These are phyloP conservation scores for Cataglyphis rosenhaueri DNA, from an alignment of 2,888 invertebrate genomes.

Conservation along the genomic window DNA sequence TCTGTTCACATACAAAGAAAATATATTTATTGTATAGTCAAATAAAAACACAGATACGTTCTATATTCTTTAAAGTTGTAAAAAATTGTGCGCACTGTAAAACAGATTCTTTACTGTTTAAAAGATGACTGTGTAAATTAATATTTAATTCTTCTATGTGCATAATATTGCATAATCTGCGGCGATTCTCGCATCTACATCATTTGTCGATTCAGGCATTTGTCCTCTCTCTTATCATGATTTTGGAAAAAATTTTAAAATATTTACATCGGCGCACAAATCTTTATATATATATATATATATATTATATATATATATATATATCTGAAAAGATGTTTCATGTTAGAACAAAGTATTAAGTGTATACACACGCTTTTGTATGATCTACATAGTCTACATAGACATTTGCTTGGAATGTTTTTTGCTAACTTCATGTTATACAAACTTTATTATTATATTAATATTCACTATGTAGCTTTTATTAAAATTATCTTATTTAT, in stretches of 20 bases:
- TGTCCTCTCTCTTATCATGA: not conserved
- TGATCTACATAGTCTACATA: conserved; percentile 15
- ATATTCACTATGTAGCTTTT: conserved; percentile 60
- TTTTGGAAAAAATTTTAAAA: conserved; percentile 8
- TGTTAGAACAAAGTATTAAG: not conserved
- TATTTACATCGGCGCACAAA: conserved; percentile 1
- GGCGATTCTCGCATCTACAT: not conserved
- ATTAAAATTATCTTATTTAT: conserved; percentile 59
- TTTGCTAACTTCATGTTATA: conserved; percentile 51
- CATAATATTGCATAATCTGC: conserved; percentile 18
- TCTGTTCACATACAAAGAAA: conserved; percentile 45
- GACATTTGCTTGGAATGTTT: conserved; percentile 44
- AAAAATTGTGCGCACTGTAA: conserved; percentile 53
- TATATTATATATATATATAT: not conserved
- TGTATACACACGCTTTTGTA: conserved; percentile 12
- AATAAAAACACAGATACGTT: conserved; percentile 59
- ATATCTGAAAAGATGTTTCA: not conserved
- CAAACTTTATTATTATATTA: conserved; percentile 57
- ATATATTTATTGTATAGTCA: conserved; percentile 68
- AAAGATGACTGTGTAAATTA: not conserved
- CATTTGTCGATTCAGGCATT: not conserved
- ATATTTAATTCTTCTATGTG: not conserved
- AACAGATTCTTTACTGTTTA: conserved; percentile 7
- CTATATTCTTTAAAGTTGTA: conserved; percentile 61
- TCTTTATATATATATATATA: not conserved